phyloP scores from a whole-genome alignment of 2,888 invertebrate species.

The Hirtodrosophila confusa region DNA sequence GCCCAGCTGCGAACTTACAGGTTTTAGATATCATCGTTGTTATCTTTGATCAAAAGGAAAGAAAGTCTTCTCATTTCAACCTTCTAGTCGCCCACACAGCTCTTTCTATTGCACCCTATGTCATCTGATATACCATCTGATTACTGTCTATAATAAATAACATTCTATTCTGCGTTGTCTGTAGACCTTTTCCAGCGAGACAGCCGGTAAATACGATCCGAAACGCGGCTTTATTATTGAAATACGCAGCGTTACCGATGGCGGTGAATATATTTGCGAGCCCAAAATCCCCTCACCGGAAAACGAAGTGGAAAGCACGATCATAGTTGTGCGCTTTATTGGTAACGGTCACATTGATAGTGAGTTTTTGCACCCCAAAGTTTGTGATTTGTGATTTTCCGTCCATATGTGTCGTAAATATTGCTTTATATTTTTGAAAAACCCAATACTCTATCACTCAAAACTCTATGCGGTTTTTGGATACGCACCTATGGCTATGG shows the following conservation, averaged over 20 bases:
- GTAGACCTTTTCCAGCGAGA: slow-evolving; percentile 79
- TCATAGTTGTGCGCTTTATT: slow-evolving; percentile 71
- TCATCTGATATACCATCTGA: not conserved
- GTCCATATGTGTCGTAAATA: slow-evolving; percentile 78
- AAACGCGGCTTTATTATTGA: slow-evolving; percentile 81
- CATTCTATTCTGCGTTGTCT: slow-evolving; percentile 35
- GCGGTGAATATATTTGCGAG: slow-evolving; percentile 79
- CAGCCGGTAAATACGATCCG: slow-evolving; percentile 80
- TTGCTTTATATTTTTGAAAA: slow-evolving; percentile 57
- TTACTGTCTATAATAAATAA: slow-evolving; percentile 4
- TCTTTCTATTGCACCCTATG: slow-evolving; percentile 7
- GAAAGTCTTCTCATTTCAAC: slow-evolving; percentile 9
- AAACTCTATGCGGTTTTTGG: slow-evolving; percentile 46
- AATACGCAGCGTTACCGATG: slow-evolving; percentile 80
- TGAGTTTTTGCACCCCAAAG: slow-evolving; percentile 84
- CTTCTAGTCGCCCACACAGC: not conserved
- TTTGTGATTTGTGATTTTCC: slow-evolving; percentile 84
- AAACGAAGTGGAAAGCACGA: slow-evolving; percentile 75
- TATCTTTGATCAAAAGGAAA: slow-evolving; percentile 7
- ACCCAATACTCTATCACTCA: slow-evolving; percentile 24
- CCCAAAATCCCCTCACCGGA: slow-evolving; percentile 76
- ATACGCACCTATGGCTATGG: slow-evolving; percentile 44
- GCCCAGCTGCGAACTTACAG: not conserved
- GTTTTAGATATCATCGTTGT: not conserved
- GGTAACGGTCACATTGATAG: slow-evolving; percentile 83